These are phyloP conservation scores for Caenorhabditis angaria DNA, from an alignment of 2,888 invertebrate genomes.

Conservation along the genomic window DNA sequence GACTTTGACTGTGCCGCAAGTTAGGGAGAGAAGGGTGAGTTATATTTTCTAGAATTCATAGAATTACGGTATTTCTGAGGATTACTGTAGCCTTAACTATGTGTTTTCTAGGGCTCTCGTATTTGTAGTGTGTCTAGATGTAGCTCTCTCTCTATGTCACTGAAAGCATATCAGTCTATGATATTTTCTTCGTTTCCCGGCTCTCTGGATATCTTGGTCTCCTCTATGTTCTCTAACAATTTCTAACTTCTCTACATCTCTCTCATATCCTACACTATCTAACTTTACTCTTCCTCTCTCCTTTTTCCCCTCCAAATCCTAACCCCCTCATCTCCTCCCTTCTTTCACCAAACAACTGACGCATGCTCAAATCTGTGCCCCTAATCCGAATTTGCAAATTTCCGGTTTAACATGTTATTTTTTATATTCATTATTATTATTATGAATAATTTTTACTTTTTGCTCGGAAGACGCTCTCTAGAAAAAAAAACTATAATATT, in stretches of 20 bases:
- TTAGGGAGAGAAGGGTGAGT: conserved; percentile 24
- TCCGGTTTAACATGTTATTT: conserved; percentile 6
- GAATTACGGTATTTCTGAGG: no score
- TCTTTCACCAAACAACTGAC: not conserved
- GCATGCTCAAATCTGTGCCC: not conserved
- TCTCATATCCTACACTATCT: not conserved
- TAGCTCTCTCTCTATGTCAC: conserved; percentile 10
- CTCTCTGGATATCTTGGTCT: not conserved
- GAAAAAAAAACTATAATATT: no score
- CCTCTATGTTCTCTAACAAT: not conserved
- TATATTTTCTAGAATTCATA: no score
- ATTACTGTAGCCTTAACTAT: no score
- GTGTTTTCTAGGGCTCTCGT: not conserved
- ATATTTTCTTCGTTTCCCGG: not conserved
- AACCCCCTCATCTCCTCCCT: no score
- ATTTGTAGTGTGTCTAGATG: no score
- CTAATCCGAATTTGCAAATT: not conserved
- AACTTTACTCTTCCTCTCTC: no score
- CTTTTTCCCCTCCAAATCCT: no score
- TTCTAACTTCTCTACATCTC: not conserved
- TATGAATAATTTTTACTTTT: not conserved
- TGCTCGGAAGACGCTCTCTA: no score
- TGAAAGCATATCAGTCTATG: not conserved
- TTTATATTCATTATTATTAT: conserved; percentile 1
- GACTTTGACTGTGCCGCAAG: conserved; percentile 15